Evolutionary conservation across 2,888 invertebrate genomes (phyloP).

Genomic region (Smittia aterrima): DNA sequence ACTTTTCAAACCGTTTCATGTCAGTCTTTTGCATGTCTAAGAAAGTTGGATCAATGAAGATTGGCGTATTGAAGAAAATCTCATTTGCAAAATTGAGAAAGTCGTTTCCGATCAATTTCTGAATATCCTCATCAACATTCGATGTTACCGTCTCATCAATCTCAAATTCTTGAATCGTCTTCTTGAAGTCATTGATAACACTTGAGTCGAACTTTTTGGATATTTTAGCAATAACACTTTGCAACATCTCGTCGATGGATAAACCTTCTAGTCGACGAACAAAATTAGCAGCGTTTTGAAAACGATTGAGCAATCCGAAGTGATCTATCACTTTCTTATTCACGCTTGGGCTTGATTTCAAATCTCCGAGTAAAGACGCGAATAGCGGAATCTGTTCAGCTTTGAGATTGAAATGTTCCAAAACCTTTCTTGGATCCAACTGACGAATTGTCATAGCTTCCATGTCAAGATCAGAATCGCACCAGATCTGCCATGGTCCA

Average conservation of each 20-base stretch:
- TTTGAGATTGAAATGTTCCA: background rate
- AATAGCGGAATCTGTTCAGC: background rate
- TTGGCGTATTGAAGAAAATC: background rate
- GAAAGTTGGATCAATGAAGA: background rate
- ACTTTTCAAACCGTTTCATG: constrained; percentile 8
- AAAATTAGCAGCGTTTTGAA: background rate
- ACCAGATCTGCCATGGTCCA: constrained; percentile 10
- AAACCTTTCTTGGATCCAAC: background rate
- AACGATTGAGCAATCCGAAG: background rate
- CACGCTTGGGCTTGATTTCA: background rate
- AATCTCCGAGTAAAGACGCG: background rate
- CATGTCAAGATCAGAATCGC: background rate
- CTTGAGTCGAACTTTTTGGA: background rate
- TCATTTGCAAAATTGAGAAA: background rate
- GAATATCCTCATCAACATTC: background rate
- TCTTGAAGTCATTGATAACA: background rate
- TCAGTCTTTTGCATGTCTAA: background rate
- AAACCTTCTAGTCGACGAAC: background rate
- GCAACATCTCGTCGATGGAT: background rate
- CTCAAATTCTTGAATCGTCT: background rate
- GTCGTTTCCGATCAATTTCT: background rate
- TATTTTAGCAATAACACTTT: background rate
- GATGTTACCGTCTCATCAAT: background rate
- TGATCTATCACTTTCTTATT: background rate
- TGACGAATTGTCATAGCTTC: background rate